Evolutionary conservation across 2,888 invertebrate genomes (phyloP), one percentile per base, ranked within the genome.

Genomic region (Drosophila rellima): DNA sequence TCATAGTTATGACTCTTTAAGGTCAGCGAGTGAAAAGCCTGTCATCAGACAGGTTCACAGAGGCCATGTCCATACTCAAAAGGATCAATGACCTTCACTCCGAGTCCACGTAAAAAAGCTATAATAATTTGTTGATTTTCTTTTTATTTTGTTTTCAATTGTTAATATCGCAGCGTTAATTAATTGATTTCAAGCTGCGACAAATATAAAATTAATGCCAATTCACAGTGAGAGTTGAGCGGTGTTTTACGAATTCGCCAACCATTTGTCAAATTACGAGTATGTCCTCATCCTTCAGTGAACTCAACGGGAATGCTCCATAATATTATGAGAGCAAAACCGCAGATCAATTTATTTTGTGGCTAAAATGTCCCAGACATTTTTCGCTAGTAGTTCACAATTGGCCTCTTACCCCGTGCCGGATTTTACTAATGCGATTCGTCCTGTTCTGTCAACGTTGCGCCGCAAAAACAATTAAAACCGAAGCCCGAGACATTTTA

Each of bases 331-430:
- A 74, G 69, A 39, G 48, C 56, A 55, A 74, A 70, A 70, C 83
- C 83, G 54, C 86, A 86, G 83, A 86, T 83, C 83, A 83, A 83
- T 83, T 86, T 83, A 83, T 86, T 83, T 86, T 79, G 79, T 70
- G 70, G 72, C 77, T 70, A 68, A 79, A 78, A 74, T 82, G 73
- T 60, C 45, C 56, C 60, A 60, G 70, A 70, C 78, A 73, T 60
- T 69, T 63, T 69, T 60, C 37, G 29, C 45, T 26, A 40, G 57
- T 26, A 40, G 57, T 48, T 15, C 33, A 47, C 47, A 15, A 10
- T 35, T 35, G n/a, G n/a, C n/a, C 35, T 26, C 44, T 45, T 11
- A n/a, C 52, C 35, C 4, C 35, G 26, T 7, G 0, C 11, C 1
- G 20, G 23, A 8, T 8, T 47, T 39, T 26, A 4, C 56, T 50